Evolutionary conservation across 2,113 vertebrate genomes (phyloP).

Genomic region (Cyprinodon brontotheroides): DNA sequence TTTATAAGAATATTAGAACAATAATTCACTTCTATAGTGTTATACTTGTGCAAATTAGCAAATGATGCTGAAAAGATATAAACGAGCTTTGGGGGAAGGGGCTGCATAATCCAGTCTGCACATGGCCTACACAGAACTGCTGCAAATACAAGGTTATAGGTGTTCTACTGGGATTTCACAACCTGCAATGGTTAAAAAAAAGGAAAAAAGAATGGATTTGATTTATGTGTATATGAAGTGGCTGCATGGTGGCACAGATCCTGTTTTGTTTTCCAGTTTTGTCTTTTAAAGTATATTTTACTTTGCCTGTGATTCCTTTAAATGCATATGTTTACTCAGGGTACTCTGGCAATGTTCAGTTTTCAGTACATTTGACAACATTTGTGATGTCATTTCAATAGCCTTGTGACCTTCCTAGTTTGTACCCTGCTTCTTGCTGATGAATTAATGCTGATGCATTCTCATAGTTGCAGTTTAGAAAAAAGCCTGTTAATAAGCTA

Average conservation of each 20-base stretch:
- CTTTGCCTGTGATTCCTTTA: background rate
- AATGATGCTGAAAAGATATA: slow-evolving; percentile 13
- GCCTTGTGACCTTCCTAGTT: background rate
- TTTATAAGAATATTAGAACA: background rate
- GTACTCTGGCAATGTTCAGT: too few relatives aligned
- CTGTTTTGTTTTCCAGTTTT: too few relatives aligned
- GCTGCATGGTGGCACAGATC: background rate
- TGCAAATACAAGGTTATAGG: background rate
- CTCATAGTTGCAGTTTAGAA: too few relatives aligned
- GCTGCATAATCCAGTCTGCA: background rate
- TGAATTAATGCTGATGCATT: background rate
- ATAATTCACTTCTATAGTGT: slow-evolving; percentile 5
- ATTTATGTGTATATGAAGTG: background rate
- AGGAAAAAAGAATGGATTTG: background rate
- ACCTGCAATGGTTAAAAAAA: background rate
- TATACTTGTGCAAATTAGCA: slow-evolving; percentile 12
- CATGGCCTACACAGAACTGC: background rate
- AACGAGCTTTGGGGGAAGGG: slow-evolving; percentile 18
- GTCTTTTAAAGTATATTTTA: background rate
- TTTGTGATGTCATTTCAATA: background rate
- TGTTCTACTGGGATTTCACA: background rate
- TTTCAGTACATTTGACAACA: too few relatives aligned
- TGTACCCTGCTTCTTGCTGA: background rate
- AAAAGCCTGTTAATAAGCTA: too few relatives aligned
- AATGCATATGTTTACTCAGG: background rate